These are phyloP conservation scores for Leuciscus idus DNA, from an alignment of 2,113 vertebrate species.

Conservation along the genomic window DNA sequence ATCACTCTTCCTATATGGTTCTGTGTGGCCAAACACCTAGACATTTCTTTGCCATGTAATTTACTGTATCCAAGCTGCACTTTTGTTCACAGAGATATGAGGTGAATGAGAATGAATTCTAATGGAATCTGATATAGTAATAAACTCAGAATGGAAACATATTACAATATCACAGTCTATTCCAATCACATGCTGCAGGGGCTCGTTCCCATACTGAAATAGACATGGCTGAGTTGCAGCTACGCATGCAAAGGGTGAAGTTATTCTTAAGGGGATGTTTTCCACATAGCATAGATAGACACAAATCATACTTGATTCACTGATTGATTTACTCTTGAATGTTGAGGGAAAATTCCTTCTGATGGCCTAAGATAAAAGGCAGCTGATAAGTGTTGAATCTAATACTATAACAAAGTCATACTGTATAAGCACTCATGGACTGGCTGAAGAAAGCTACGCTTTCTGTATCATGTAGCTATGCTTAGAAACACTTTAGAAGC, in stretches of 20 bases:
- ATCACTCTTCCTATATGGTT: not conserved
- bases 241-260: not conserved
- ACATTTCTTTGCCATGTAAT: constrained; percentile 51
- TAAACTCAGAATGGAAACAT: constrained; percentile 53
- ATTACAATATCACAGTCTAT: constrained; percentile 48
- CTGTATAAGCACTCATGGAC: not conserved
- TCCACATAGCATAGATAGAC: constrained; percentile 17
- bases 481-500: not conserved
- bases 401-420: not conserved
- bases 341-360: constrained; percentile 9
- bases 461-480: not conserved
- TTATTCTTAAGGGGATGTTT: constrained; percentile 37
- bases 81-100: constrained; percentile 24
- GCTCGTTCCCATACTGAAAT: constrained; percentile 59
- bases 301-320: constrained; percentile 11
- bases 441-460: not conserved
- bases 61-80: constrained; percentile 21
- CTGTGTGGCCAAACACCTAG: constrained; percentile 25
- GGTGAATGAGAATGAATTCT: constrained; percentile 48
- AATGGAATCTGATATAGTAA: constrained; percentile 23
- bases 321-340: constrained; percentile 24
- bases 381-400: not conserved
- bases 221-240: constrained; percentile 29
- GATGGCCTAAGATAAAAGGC: not conserved
- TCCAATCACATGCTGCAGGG: constrained; percentile 40